Evolutionary conservation across 64 coral and sea anemone species (phyloP).

Genomic region (Anthopleura sola): DNA sequence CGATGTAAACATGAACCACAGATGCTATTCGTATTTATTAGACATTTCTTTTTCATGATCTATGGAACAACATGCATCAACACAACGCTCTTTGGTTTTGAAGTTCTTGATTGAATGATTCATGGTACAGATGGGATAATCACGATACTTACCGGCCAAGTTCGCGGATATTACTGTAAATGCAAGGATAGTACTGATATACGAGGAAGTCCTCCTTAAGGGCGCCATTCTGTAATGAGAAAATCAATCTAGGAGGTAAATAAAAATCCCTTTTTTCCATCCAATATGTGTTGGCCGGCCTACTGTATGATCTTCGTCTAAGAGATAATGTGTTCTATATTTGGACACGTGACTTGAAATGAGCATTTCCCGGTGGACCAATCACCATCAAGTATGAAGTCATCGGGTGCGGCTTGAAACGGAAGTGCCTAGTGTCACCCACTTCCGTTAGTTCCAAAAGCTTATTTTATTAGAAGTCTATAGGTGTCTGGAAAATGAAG

Average conservation of each 20-base stretch:
- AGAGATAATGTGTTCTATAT: conserved; percentile 24
- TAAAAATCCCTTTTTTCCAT: neutral
- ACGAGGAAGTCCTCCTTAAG: neutral
- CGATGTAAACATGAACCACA: neutral
- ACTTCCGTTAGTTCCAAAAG: conserved; percentile 7
- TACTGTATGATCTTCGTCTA: conserved; percentile 16
- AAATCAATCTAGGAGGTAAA: neutral
- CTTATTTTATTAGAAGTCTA: neutral
- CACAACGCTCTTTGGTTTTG: neutral
- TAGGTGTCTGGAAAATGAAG: neutral
- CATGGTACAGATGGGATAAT: neutral
- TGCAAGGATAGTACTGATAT: neutral
- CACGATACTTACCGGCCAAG: neutral
- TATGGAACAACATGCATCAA: conserved; percentile 2
- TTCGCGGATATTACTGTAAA: conserved; percentile 11
- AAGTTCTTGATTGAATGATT: conserved; percentile 10
- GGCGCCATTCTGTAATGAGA: neutral
- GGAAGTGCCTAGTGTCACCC: conserved; percentile 19
- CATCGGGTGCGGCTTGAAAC: conserved; percentile 38
- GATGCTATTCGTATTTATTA: neutral
- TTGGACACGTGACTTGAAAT: conserved; percentile 61
- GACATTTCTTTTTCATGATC: neutral
- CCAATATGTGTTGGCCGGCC: neutral
- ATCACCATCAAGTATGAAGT: conserved; percentile 34
- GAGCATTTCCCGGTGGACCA: conserved; percentile 36